Evolutionary conservation across 2,888 invertebrate species (phyloP), one percentile per base, ranked within the genome.

Genomic region (Leptarthrus brevirostris): DNA sequence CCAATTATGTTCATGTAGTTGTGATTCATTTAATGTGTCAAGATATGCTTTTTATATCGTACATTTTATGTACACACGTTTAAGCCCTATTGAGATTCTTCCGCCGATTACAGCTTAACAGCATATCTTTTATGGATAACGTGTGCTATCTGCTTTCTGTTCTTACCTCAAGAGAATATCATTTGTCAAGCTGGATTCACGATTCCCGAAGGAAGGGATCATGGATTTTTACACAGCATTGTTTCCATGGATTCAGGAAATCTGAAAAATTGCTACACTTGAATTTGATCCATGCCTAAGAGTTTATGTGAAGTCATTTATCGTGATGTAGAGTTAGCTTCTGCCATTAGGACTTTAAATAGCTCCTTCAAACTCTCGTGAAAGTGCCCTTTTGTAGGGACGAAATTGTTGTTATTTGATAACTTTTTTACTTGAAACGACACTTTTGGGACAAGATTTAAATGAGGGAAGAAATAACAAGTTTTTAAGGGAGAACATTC

Each of bases 311-410:
- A 36, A 58, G 58, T 58, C 16, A 58, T 58, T 58, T 58, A 58
- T 58, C 20, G 36, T 36, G 20, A 34, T 58, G 36, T 36, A 58
- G 3, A 26, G 18, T n/a, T 16, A 26, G 30, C 56, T 26, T 10
- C 36, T 58, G 36, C 58, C 58, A 34, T 58, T 58, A 36, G 20
- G 58, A 36, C 36, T 58, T 58, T 40, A 58, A 58, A 58, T 34
- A 20, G 58, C 58, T 58, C 26, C 16, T 58, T 30, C 22, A 34
- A 8, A 2, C 20, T 20, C 58, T n/a, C n/a, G 18, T 18, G 58
- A 18, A 40, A 20, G 58, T 8, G 18, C 26, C 34, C 10, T 36
- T 36, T 18, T 14, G 1, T 3, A 6, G 34, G 8, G 22, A 40
- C n/a, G 18, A 12, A 20, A 0, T 20, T 20, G 1, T 18, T 58